Evolutionary conservation across 2,113 vertebrate species (phyloP).

Genomic region (Pterocles orientalis): DNA sequence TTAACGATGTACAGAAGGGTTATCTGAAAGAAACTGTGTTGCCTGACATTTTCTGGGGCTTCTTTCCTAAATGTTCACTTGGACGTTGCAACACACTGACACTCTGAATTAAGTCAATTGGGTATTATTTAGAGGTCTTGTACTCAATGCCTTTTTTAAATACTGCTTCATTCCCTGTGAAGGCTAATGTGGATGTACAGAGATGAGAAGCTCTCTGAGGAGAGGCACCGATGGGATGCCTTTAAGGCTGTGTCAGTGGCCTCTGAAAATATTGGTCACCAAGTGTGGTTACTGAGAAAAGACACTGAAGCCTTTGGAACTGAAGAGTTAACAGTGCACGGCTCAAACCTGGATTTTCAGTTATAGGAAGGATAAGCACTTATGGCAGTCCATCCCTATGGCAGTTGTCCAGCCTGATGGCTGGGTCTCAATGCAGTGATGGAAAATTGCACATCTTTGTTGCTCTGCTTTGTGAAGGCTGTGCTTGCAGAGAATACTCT

Average conservation of each 20-base stretch:
- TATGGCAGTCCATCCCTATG: background rate
- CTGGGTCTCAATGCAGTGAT: fast-evolving
- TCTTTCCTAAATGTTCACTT: background rate
- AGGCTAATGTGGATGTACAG: background rate
- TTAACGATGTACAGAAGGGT: background rate
- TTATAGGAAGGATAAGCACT: background rate
- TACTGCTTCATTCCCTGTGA: background rate
- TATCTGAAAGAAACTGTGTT: background rate
- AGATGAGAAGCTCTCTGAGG: background rate
- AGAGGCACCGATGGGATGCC: background rate
- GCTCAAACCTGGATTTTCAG: background rate
- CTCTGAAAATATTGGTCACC: background rate
- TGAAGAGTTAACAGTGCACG: background rate
- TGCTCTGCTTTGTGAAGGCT: background rate
- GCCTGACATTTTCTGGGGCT: background rate
- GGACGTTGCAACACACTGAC: background rate
- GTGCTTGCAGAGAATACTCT: background rate
- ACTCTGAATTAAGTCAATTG: background rate
- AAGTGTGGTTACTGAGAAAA: background rate
- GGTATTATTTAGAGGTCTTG: background rate
- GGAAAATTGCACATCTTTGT: background rate
- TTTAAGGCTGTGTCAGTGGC: background rate
- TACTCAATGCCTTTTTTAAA: background rate
- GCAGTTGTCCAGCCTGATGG: background rate
- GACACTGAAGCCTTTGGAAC: background rate